Base-by-base conservation (phyloP, 2,888 invertebrate species). In the Criorhina ranunculi region DNA sequence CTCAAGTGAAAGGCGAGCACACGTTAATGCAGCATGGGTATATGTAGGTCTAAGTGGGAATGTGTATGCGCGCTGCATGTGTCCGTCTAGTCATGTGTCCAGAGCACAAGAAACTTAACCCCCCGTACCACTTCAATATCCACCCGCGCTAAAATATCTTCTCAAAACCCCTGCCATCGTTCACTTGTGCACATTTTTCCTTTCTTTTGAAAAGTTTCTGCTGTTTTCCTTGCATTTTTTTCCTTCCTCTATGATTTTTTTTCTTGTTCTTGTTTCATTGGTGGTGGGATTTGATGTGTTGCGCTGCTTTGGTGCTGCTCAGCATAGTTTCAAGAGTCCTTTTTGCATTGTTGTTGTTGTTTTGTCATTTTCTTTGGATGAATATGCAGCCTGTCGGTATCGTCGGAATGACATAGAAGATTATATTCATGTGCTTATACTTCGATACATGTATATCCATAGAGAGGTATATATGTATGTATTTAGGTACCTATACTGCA, bases 21-120 rank as follows among this genome's bases (percentile, higher is more conserved):
- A 79, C 69, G 69, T 53, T 55, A 59, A 55, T 79, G 64, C 64
- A 70, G 64, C 64, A 62, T 72, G 64, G 51, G 15, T 19, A 33
- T 69, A 40, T 37, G 46, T 59, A 40, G 46, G 46, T 59, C 35
- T 17, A 64, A 44, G 49, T 55, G 12, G 49, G 53, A 12, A 31
- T 73, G 37, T 55, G 35, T 57, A 44, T 76, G 49, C 42, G 31
- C 42, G n/a, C 46, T 66, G 78, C 72, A 62, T 73, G 53, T 66
- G 66, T 67, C 67, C 79, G 80, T 80, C 75, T 79, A 70, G 69
- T 76, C 83, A 66, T 79, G 49, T 76, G 85, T 80, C 85, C 85
- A 76, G 57, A 66, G 70, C 75, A 80, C 8, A 85, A 85, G 85
- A 76, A 75, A 75, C 60, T 75, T 76, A 70, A 66, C 66, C 60